Percentiles rank a stretch among this genome's conserved stretches.
Evolutionary conservation across 2,797 vertebrate genomes (phyloP).

Genomic region (Eleutherodactylus coqui): DNA sequence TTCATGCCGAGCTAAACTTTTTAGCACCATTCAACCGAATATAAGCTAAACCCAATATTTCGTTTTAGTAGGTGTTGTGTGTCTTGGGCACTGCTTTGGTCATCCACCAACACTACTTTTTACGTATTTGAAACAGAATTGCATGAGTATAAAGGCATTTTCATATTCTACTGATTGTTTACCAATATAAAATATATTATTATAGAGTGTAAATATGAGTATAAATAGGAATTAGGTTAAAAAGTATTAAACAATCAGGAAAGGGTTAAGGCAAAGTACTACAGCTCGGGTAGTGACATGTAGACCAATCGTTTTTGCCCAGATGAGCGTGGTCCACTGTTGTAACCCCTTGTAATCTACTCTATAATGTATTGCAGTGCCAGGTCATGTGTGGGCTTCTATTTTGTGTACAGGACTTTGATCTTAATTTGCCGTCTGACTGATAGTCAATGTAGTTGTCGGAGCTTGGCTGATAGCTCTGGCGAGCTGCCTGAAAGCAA

Average conservation of each 20-base stretch:
- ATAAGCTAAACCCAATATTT: too few species aligned
- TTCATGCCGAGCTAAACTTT: too few species aligned
- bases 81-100: too few species aligned
- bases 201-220: background rate
- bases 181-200: too few species aligned
- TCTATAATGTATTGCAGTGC: constrained; percentile 5
- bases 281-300: background rate
- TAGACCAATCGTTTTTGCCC: background rate
- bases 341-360: background rate
- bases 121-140: too few species aligned
- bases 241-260: background rate
- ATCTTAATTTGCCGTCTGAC: constrained; percentile 32
- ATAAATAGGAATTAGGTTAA: background rate
- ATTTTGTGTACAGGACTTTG: constrained; percentile 33
- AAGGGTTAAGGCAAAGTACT: background rate
- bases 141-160: too few species aligned
- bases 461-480: constrained; percentile 18
- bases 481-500: constrained; percentile 38
- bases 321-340: background rate
- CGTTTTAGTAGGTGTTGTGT: too few species aligned
- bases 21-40: too few species aligned
- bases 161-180: too few species aligned
- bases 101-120: too few species aligned
- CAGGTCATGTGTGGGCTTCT: constrained; percentile 22
- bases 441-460: constrained; percentile 33